Evolutionary conservation across 2,888 invertebrate species (phyloP).

Genomic region (Callyntrura guangdongensis): DNA sequence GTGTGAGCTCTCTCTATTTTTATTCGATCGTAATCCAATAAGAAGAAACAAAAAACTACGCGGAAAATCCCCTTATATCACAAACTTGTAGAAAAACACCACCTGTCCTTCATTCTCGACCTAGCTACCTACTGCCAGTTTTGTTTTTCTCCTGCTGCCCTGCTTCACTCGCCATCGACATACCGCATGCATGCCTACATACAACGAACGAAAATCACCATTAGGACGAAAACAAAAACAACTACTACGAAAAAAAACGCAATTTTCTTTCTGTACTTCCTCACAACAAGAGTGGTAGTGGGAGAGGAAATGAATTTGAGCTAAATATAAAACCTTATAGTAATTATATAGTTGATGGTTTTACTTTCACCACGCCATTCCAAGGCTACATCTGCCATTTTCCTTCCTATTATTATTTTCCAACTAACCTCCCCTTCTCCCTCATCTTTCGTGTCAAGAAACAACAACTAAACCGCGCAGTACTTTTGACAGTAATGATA

Average conservation of each 20-base stretch:
- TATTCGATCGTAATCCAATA: background rate
- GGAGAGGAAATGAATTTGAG: conserved; percentile 17
- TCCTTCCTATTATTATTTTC: background rate
- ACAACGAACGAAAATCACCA: background rate
- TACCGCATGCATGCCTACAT: background rate
- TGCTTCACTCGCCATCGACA: conserved; percentile 1
- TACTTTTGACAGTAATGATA: background rate
- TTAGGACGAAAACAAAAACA: background rate
- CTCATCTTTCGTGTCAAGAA: background rate
- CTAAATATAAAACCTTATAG: conserved; percentile 34
- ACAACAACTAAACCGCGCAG: background rate
- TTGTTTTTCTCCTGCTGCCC: background rate
- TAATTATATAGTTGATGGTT: background rate
- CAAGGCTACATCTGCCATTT: conserved; percentile 22
- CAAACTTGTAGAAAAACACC: conserved; percentile 31
- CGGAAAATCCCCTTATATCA: conserved; percentile 14
- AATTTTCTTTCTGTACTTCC: background rate
- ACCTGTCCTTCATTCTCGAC: conserved; percentile 53
- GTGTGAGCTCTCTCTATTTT: background rate
- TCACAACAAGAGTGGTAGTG: background rate
- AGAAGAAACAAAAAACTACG: background rate
- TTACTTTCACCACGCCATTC: conserved; percentile 37
- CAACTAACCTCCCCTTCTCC: background rate
- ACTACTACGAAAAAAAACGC: background rate
- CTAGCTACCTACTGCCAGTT: background rate